Evolutionary conservation across 2,113 vertebrate species (phyloP), one percentile per base, ranked within the genome.

Genomic region (Pandion haliaetus): DNA sequence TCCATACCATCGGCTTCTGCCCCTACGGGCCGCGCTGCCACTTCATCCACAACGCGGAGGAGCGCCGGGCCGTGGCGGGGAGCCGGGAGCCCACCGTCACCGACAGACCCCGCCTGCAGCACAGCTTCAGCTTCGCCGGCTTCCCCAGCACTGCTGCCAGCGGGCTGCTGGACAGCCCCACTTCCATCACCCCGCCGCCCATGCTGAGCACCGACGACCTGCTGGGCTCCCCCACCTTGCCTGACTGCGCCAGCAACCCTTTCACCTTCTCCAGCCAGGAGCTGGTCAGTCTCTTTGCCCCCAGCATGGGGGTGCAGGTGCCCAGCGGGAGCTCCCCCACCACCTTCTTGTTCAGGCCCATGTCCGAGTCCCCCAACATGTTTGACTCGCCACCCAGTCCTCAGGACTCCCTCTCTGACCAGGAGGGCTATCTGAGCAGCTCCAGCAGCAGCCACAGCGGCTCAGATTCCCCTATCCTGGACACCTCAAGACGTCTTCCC

Each of bases 201-300:
- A 99, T 99, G 93, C 99, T 99, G 98, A 99, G 99, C 40, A 97
- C 98, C 0, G 99, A 99, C 23, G 99, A 99, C 96, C 97, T 99
- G 77, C 96, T 98, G 97, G 98, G 97, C 94, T 98, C 98, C 72
- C 98, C 98, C 32, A 98, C 98, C 88, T 90, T 98, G 84, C 97
- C 98, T 2, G 99, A 99, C 96, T 99, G 99, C 97, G 98, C 99
- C 98, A 99, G 98, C 98, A 99, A 99, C 97, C 99, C 99, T 66
- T 99, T 99, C 97, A 99, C 99, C 95, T 99, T 99, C 97, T 99
- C 99, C 98, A 99, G 99, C 99, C 99, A 99, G 99, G 99, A 99
- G 99, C 98, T 99, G 99, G 99, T 99, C 95, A 99, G 98, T 98
- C 98, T 99, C 96, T 99, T 99, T 7, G 99, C 98, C 93, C 99